A percentile compares a stretch with the other conserved stretches of the same genome.
phyloP scores from a whole-genome alignment of 2,797 vertebrate genomes.

The Lutjanus campechanus region DNA sequence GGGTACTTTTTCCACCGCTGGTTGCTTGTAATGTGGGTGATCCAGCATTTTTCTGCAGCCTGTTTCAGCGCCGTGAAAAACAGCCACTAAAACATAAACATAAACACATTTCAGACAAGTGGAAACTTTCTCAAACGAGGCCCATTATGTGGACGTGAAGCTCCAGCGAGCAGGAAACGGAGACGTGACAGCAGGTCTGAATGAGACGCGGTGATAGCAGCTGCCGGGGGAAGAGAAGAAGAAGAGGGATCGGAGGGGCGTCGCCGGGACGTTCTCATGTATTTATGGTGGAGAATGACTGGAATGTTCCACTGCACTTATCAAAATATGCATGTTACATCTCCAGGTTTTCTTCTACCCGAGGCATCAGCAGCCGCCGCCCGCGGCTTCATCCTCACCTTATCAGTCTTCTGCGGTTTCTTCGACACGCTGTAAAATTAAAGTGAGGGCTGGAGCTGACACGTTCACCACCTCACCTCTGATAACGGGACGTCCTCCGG shows the following conservation, averaged over 20 bases:
- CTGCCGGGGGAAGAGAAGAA: conserved; percentile 18
- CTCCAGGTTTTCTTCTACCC: conserved; percentile 62
- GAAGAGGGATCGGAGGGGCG: conserved; percentile 41
- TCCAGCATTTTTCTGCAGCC: background rate
- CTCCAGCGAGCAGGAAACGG: no score
- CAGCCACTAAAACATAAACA: conserved; percentile 2
- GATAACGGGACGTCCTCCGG: background rate
- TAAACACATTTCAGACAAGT: conserved; percentile 31
- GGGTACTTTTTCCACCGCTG: background rate
- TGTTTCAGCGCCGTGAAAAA: background rate
- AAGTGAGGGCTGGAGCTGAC: conserved; percentile 6
- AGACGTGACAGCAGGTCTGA: background rate
- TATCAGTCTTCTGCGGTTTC: background rate
- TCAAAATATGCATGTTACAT: conserved; percentile 78
- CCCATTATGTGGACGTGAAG: background rate
- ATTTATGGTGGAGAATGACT: conserved; percentile 75
- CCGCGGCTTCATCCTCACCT: conserved; percentile 5
- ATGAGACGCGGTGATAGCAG: background rate
- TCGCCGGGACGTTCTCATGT: conserved; percentile 22
- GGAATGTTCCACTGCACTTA: conserved; percentile 84
- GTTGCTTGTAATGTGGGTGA: conserved; percentile 8
- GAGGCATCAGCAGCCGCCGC: conserved; percentile 25
- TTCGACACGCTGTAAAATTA: conserved; percentile 10
- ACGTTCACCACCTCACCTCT: background rate
- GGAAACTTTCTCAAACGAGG: conserved; percentile 20